Base-by-base conservation (phyloP, 2,113 vertebrate genomes). In the Erythrocercus mccallii region DNA sequence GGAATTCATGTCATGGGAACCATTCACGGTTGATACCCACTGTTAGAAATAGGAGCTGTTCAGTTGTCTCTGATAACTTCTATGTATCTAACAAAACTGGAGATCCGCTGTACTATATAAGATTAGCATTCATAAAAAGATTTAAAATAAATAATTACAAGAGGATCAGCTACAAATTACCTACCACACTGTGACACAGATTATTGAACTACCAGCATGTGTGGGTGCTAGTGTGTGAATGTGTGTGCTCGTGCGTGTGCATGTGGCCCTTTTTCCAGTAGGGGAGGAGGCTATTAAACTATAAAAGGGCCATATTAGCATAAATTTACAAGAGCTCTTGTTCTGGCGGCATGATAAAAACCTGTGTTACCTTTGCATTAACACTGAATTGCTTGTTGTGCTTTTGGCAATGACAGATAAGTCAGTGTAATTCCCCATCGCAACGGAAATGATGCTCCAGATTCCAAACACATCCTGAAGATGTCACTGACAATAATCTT, bases 361-460 rank as follows among this genome's bases (percentile, higher is more conserved):
- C 98, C 98, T 97, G 97, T 98, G 98, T 98, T 98, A 99, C 98
- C 98, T 99, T 98, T 98, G 97, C 98, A 97, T 98, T 98, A 98
- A 98, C 98, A 98, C 97, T 98, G 97, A 98, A 98, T 98, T 98
- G 98, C 98, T 98, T 98, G 98, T 99, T 99, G 98, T 99, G 99
- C 98, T 99, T 98, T 99, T 98, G 99, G 98, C 98, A 98, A 98
- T 99, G 98, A 99, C 98, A 99, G 99, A 99, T 99, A 99, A 99
- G 98, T 99, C 98, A 98, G 98, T 98, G 98, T 99, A 99, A 99
- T 99, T 99, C 98, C 98, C 97, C 98, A 98, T 98, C 95, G 98
- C 98, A 98, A 98, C 96, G 96, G 98, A 98, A 99, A 99, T 97
- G 98, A 98, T 98, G 98, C 98, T 98, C 97, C 97, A 98, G 98